phyloP scores from a whole-genome alignment of 53 echinoderm and acorn worm species.

The Paracentrotus lividus region DNA sequence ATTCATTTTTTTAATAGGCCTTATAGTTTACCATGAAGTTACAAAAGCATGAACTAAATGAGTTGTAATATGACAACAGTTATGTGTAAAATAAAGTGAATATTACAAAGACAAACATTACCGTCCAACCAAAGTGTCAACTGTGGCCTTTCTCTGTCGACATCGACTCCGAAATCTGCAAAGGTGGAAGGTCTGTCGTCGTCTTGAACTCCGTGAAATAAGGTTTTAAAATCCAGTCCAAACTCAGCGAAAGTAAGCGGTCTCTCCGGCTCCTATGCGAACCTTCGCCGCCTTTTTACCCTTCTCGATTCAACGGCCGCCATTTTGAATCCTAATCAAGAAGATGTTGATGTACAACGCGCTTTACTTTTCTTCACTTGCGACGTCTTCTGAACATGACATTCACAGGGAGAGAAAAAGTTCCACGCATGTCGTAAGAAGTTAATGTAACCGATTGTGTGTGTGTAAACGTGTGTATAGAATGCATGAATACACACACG shows the following conservation, averaged over 20 bases:
- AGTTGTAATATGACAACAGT: too few relatives aligned
- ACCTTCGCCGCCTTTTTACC: constrained; percentile 55
- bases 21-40: too few relatives aligned
- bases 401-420: neutral
- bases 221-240: constrained; percentile 80
- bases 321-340: constrained; percentile 55
- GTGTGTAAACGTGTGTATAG: neutral
- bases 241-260: constrained; percentile 88
- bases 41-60: too few relatives aligned
- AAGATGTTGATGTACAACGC: neutral
- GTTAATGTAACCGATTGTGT: neutral
- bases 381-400: neutral
- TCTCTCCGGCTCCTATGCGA: constrained; percentile 61
- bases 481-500: constrained; percentile 4
- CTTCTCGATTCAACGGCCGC: constrained; percentile 65
- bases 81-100: neutral
- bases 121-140: constrained; percentile 81
- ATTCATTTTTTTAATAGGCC: too few relatives aligned
- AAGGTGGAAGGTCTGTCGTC: constrained; percentile 86
- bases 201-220: constrained; percentile 81
- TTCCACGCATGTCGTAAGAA: constrained; percentile 26
- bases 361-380: neutral
- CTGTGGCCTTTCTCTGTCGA: constrained; percentile 82
- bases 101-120: constrained; percentile 29
- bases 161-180: constrained; percentile 85